Evolutionary conservation across 2,113 vertebrate genomes (phyloP), one percentile per base, ranked within the genome.

Genomic region (Orcinus orca): DNA sequence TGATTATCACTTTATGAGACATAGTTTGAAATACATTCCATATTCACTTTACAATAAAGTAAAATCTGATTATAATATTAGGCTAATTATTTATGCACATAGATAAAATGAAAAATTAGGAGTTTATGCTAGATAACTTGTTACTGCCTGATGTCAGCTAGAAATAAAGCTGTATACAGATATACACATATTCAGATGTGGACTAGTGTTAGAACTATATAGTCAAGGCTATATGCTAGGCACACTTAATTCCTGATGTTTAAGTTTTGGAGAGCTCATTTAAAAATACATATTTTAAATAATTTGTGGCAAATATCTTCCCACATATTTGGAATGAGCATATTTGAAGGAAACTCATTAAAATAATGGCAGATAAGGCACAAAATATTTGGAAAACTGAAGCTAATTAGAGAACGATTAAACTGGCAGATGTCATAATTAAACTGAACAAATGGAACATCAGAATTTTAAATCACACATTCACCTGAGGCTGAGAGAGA

Each of bases 381-480:
- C 4, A 90, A 88, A 94, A 67, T 85, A 84, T 85, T 85, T 95
- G 92, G 83, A 86, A 86, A 92, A 80, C 50, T 60, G 36, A 65
- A 63, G 44, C 13, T 81, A 67, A 23, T 95, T 74, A 70, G 80
- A 88, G 31, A 89, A 80, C 23, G 86, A 31, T 29, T 29, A 85
- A 82, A 71, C 5, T 17, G 36, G 9, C 5, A 5, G 41, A 41
- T 68, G 15, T n/a, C 41, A 70, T 68, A 50, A 62, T 73, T 50
- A 95, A 92, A 41, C 17, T 1, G 63, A 91, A 76, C 5, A 71
- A 44, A 50, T 96, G 62, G 44, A 55, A 62, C 20, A 76, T 74
- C 21, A 41, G 63, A 90, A 93, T 58, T 76, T 88, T 47, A 81
- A 73, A 83, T 82, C 71, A 94, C 13, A 33, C 31, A 41, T 65